Conservation (phyloP, 2,888 invertebrate genomes). For the Listrodromus nycthemerus region DNA sequence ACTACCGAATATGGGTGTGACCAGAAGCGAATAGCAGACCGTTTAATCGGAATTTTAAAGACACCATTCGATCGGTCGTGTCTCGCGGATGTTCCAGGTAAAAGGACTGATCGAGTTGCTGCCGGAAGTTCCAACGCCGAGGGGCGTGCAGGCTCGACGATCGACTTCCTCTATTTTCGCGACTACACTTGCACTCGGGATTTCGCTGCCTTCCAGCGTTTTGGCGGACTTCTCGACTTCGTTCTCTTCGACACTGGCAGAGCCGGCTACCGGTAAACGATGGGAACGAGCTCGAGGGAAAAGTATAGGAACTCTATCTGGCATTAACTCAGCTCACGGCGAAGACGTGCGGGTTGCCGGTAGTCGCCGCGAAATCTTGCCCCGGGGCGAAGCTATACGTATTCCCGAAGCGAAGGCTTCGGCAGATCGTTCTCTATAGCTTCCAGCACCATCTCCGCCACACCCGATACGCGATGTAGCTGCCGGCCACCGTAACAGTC, state of each 20-base stretch:
- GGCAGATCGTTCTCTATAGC: slow-evolving; percentile 25
- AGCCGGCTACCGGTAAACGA: slow-evolving; percentile 31
- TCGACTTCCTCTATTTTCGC: slow-evolving; percentile 45
- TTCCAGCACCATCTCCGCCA: slow-evolving; percentile 36
- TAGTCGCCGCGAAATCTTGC: slow-evolving; percentile 56
- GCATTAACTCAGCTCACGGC: slow-evolving; percentile 60
- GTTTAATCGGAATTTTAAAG: not conserved
- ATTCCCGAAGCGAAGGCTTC: slow-evolving; percentile 46
- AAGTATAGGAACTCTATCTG: slow-evolving; percentile 42
- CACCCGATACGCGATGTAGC: not conserved
- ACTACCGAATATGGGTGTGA: not conserved
- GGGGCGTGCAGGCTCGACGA: slow-evolving; percentile 45
- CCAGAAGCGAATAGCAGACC: not conserved
- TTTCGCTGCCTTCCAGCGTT: slow-evolving; percentile 37
- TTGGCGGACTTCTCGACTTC: slow-evolving; percentile 45
- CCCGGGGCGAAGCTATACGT: slow-evolving; percentile 51
- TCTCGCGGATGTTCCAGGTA: not conserved
- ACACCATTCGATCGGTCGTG: not conserved
- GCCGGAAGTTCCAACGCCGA: slow-evolving; percentile 46
- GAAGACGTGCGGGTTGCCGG: slow-evolving; percentile 36
- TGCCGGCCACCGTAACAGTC: slow-evolving; percentile 2
- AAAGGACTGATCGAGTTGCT: slow-evolving; percentile 44
- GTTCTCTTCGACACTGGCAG: slow-evolving; percentile 36
- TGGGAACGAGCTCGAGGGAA: slow-evolving; percentile 38
- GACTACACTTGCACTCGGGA: slow-evolving; percentile 3